Percentiles rank a stretch among this genome's conserved stretches.
Evolutionary conservation across 2,113 vertebrate genomes (phyloP).

Genomic region (Siniperca knerii): DNA sequence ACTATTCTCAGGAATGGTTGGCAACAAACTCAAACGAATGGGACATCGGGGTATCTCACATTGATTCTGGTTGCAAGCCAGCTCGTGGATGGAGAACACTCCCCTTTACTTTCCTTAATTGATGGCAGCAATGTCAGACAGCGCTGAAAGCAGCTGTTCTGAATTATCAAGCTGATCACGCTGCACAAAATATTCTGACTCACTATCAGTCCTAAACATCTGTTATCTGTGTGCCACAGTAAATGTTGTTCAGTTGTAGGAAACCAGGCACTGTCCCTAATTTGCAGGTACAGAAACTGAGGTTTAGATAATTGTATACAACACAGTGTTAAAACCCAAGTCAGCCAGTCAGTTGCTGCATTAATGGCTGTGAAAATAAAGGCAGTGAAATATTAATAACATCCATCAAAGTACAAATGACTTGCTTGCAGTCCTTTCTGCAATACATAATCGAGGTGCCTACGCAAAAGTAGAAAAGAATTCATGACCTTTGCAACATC

Average conservation of each 20-base stretch:
- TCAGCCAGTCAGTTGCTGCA: no score
- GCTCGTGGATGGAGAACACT: background rate
- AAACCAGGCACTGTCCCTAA: background rate
- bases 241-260: background rate
- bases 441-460: background rate
- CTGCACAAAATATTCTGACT: background rate
- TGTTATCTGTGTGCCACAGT: background rate
- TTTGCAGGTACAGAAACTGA: background rate
- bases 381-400: background rate
- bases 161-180: slow-evolving; percentile 28
- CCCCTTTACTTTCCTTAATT: slow-evolving; percentile 61
- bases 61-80: slow-evolving; percentile 54
- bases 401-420: background rate
- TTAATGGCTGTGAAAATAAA: background rate
- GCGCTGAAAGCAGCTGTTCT: slow-evolving; percentile 5
- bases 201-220: background rate
- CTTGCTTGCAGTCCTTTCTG: background rate
- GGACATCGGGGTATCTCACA: slow-evolving; percentile 26
- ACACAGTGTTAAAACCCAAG: no score
- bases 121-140: slow-evolving; percentile 36
- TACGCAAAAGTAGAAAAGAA: background rate
- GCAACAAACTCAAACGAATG: slow-evolving; percentile 16
- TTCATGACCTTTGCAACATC: background rate
- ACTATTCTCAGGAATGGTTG: background rate
- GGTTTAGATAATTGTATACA: background rate